phyloP scores from a whole-genome alignment of 2,113 vertebrate species.

The Gobio gobio region DNA sequence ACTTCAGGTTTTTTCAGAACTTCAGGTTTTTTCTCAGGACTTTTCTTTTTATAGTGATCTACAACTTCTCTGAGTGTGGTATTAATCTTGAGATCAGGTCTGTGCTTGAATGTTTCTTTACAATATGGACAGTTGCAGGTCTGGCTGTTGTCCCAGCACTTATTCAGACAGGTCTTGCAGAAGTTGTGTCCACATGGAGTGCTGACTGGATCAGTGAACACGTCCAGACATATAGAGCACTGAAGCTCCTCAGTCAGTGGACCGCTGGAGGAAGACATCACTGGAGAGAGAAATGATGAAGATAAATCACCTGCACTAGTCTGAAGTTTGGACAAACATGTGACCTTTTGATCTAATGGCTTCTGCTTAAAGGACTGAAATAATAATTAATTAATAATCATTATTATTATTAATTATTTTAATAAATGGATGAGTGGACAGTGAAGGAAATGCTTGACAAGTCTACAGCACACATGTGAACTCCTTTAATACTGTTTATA shows the following conservation, averaged over 20 bases:
- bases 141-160: not conserved
- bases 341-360: no score
- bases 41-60: not conserved
- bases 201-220: conserved; percentile 12
- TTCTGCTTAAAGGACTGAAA: no score
- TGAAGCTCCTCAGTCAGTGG: conserved; percentile 2
- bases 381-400: no score
- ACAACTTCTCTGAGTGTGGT: not conserved
- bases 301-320: not conserved
- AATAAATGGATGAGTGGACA: no score
- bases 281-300: not conserved
- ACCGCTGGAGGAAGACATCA: not conserved
- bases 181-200: not conserved
- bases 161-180: no score
- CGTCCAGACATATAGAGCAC: not conserved
- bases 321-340: no score
- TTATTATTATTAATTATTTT: no score
- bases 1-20: not conserved
- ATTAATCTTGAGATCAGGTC: conserved; percentile 10
- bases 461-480: no score
- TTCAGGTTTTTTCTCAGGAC: not conserved
- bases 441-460: no score
- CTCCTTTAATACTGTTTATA: no score
- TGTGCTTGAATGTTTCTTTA: not conserved
- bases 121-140: not conserved